A percentile compares a stretch with the other conserved stretches of the same genome.
phyloP scores from a whole-genome alignment of 2,888 invertebrate genomes.

The Frankliniella fusca region DNA sequence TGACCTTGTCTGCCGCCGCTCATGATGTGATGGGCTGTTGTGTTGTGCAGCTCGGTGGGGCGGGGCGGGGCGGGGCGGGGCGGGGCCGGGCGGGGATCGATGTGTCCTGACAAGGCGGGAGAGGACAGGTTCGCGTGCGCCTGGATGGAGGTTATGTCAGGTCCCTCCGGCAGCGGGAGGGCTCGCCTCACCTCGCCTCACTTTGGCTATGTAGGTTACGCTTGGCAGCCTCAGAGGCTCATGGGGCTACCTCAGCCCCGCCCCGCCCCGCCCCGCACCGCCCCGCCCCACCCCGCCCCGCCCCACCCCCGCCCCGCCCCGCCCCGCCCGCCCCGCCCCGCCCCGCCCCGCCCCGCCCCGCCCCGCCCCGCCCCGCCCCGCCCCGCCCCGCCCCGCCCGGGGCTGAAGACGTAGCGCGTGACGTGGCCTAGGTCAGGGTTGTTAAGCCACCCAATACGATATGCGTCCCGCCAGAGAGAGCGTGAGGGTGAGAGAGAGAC shows the following conservation, averaged over 20 bases:
- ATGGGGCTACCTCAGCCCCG: too few species aligned
- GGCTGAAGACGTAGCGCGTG: background rate
- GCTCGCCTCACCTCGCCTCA: too few species aligned
- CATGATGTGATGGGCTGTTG: background rate
- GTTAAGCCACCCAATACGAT: background rate
- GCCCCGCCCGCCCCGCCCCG: too few species aligned
- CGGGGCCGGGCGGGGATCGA: background rate
- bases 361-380: background rate
- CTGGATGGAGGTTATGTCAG: constrained; percentile 19
- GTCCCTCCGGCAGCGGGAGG: too few species aligned
- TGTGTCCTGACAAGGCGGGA: background rate
- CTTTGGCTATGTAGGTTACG: background rate
- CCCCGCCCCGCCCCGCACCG: background rate
- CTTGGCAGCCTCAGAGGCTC: background rate
- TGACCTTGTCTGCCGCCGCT: background rate
- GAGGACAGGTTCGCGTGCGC: background rate
- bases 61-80: background rate
- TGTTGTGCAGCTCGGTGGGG: too few species aligned
- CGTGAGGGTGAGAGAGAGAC: background rate
- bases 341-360: background rate
- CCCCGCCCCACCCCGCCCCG: too few species aligned
- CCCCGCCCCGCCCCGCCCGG: background rate
- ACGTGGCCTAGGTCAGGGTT: constrained; percentile 3
- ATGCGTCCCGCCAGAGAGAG: background rate
- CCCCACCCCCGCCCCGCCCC: too few species aligned